A percentile compares a stretch with the other conserved stretches of the same genome.
These are phyloP conservation scores for Anoplius nigerrimus DNA, from an alignment of 2,888 invertebrate species.

Conservation along the genomic window DNA sequence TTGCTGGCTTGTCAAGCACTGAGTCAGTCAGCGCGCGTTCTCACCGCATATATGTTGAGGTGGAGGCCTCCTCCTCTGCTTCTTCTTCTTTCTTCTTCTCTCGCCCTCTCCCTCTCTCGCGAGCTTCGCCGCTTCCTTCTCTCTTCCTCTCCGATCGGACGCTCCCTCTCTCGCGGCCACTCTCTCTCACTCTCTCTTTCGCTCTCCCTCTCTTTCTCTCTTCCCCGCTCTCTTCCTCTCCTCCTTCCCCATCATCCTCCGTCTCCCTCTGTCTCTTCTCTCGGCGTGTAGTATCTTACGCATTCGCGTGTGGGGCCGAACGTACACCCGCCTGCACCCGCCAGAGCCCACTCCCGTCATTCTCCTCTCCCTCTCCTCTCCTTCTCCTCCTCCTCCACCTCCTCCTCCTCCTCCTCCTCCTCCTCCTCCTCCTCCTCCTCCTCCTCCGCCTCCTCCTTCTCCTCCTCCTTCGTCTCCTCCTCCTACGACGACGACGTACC, in stretches of 20 bases:
- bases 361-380: conserved; percentile 2
- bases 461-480: conserved; percentile 21
- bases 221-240: conserved; percentile 38
- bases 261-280: conserved; percentile 19
- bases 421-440: conserved; percentile 1
- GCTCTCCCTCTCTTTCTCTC: conserved; percentile 32
- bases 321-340: background rate
- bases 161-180: background rate
- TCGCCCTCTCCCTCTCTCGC: conserved; percentile 30
- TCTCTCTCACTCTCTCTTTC: conserved; percentile 24
- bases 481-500: conserved; percentile 26
- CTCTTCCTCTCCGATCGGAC: conserved; percentile 22
- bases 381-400: conserved; percentile 10
- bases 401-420: conserved; percentile 18
- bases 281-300: conserved; percentile 59
- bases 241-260: conserved; percentile 14
- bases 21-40: conserved; percentile 73
- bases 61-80: conserved; percentile 66
- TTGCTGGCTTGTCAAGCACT: conserved; percentile 74
- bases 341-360: conserved; percentile 1
- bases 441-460: conserved; percentile 2
- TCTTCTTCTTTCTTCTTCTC: conserved; percentile 41
- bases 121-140: conserved; percentile 31
- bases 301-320: conserved; percentile 55
- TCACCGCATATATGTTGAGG: conserved; percentile 72